Percentiles rank a stretch among this genome's conserved stretches.
phyloP scores from a whole-genome alignment of 37 sponge, comb jelly and placozoan species.

The Tethya wilhelma region DNA sequence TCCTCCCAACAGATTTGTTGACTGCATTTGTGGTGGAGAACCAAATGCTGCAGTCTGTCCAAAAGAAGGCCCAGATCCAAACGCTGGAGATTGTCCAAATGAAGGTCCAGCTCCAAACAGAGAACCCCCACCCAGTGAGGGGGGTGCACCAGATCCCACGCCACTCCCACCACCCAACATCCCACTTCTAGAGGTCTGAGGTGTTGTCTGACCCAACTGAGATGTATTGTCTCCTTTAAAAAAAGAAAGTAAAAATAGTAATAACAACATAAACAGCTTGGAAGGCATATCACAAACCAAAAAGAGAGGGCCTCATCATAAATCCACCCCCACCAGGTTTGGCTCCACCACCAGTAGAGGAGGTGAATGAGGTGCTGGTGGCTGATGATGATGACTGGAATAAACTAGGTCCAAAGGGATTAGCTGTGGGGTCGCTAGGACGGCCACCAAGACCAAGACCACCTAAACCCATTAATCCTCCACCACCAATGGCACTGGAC shows the following conservation, averaged over 20 bases:
- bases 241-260: background rate
- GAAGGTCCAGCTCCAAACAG: background rate
- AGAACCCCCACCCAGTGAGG: background rate
- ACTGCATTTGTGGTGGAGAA: background rate
- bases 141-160: background rate
- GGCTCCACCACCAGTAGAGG: background rate
- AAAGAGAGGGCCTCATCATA: background rate
- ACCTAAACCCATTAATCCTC: background rate
- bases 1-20: background rate
- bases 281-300: background rate
- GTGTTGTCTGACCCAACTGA: too few relatives aligned
- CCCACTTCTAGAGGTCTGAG: background rate
- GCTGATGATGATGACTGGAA: background rate
- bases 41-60: background rate
- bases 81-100: constrained; percentile 4
- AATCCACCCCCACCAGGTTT: background rate
- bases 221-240: background rate
- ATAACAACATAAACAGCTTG: background rate
- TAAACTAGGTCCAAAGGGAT: constrained; percentile 1
- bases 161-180: background rate
- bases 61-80: background rate
- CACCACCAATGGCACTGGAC: background rate
- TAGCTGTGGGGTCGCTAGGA: constrained; percentile 8
- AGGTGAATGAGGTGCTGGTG: background rate
- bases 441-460: constrained; percentile 10